Evolutionary conservation across 2,888 invertebrate species (phyloP), one percentile per base, ranked within the genome.

Genomic region (Dexiosoma caninum): DNA sequence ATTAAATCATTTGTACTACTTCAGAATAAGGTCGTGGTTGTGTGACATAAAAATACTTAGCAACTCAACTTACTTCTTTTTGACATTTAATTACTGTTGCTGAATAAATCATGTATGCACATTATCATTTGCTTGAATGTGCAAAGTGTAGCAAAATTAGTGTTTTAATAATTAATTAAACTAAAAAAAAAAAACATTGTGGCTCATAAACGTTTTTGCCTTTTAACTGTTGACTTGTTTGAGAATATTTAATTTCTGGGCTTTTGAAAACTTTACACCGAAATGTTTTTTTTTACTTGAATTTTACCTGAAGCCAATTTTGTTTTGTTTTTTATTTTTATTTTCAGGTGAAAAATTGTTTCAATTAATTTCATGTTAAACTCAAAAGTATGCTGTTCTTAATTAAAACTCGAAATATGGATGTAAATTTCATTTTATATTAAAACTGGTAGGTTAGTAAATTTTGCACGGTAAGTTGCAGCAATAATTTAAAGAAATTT

Each of bases 21-120:
- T 10, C 44, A 19, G 9, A n/a, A 37, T 37, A 40, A 53, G 32
- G 5, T 1, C 9, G 3, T 7, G 27, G 23, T 27, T 53, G 16
- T 30, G 14, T 35, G 32, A 42, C 9, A 37, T 9, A 30, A 10
- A 59, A 27, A 12, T n/a, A n/a, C n/a, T n/a, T n/a, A n/a, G n/a
- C n/a, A n/a, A n/a, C n/a, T n/a, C n/a, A n/a, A n/a, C n/a, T n/a
- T n/a, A 9, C 7, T 27, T 27, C 10, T 44, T 8, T 44, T 6
- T 19, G 9, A 6, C 67, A 67, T n/a, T n/a, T n/a, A n/a, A 55
- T 67, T 55, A 67, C 42, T 42, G 53, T 32, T 12, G 19, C 8
- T 55, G 53, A 53, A 42, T 55, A 19, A 67, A 27, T 40, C n/a
- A 53, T 66, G 40, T 16, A 53, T 66, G 40, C 40, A 27, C 66